Conservation (phyloP, 2,113 vertebrate species). For the Dinomys branickii region DNA sequence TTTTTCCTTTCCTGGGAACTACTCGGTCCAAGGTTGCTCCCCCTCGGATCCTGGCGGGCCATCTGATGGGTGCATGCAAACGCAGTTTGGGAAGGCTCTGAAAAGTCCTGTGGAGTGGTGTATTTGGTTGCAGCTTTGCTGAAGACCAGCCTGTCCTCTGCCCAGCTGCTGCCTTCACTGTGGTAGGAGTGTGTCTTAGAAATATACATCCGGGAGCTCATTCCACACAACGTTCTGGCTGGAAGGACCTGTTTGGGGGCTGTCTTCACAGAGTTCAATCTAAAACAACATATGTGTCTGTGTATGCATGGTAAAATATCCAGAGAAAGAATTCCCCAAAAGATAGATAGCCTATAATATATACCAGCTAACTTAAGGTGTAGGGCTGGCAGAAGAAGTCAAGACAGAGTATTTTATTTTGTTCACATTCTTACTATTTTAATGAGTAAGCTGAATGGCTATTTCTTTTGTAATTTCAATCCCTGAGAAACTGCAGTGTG, state of each 20-base stretch:
- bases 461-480: conserved; percentile 7
- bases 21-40: not conserved
- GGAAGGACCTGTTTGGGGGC: not conserved
- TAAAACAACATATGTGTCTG: not conserved
- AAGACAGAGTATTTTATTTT: not conserved
- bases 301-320: not conserved
- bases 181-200: not conserved
- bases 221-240: not conserved
- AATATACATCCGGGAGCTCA: not conserved
- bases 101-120: not conserved
- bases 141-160: not conserved
- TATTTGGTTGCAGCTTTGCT: not conserved
- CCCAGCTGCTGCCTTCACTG: not conserved
- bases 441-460: not conserved
- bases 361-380: not conserved
- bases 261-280: not conserved
- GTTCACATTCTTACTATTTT: not conserved
- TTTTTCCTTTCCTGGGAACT: not conserved
- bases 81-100: not conserved
- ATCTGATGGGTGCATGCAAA: not conserved
- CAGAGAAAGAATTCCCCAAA: not conserved
- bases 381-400: not conserved
- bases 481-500: conserved; percentile 27
- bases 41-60: not conserved
- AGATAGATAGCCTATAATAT: not conserved